phyloP scores from a whole-genome alignment of 2,797 vertebrate species.

The Threskiornis aethiopicus region DNA sequence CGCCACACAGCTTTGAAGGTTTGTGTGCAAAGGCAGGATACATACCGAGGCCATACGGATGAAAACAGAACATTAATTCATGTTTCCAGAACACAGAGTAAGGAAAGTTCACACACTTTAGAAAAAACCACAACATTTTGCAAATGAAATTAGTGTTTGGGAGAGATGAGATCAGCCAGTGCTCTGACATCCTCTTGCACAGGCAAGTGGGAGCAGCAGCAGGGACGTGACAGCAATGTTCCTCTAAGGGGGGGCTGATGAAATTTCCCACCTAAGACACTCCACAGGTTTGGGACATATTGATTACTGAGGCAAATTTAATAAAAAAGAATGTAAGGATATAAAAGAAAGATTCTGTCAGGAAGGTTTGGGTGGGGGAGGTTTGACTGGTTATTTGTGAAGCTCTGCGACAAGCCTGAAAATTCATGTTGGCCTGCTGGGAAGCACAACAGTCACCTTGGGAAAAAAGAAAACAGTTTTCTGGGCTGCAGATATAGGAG shows the following conservation, averaged over 20 bases:
- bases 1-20: not conserved
- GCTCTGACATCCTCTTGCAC: not conserved
- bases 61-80: constrained; percentile 7
- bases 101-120: constrained; percentile 29
- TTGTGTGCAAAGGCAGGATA: not conserved
- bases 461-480: not conserved
- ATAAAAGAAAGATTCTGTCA: not conserved
- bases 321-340: not conserved
- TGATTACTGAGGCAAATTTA: not conserved
- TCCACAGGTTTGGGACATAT: not conserved
- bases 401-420: not conserved
- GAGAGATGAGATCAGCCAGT: constrained; percentile 10
- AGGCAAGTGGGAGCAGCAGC: not conserved
- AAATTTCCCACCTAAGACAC: constrained; percentile 11
- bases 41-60: not conserved
- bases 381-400: not conserved
- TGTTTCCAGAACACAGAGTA: constrained; percentile 8
- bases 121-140: constrained; percentile 20
- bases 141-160: constrained; percentile 39
- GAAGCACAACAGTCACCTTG: not conserved
- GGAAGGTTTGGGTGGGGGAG: not conserved
- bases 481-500: not conserved
- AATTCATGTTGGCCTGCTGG: not conserved
- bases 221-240: not conserved
- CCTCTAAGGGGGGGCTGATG: not conserved